These are phyloP conservation scores for Lacerta bilineata DNA, from an alignment of 2,797 vertebrate genomes.

Conservation along the genomic window DNA sequence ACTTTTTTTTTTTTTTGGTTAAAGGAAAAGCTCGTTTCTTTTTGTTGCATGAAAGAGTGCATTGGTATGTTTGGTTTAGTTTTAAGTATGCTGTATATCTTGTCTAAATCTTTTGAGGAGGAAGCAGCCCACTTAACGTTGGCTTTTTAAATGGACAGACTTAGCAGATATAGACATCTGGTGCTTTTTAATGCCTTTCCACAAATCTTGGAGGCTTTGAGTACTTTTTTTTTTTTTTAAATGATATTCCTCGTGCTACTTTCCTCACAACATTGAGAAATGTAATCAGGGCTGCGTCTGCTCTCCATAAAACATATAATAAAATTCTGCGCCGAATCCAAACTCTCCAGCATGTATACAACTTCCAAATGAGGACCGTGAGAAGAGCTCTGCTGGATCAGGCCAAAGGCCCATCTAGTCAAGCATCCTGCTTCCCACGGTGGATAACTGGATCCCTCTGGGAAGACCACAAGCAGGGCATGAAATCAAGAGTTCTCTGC, in stretches of 20 bases:
- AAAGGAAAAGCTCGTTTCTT: neutral
- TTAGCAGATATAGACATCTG: neutral
- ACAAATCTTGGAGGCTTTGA: neutral
- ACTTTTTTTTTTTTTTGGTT: neutral
- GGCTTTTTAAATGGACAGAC: neutral
- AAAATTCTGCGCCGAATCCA: neutral
- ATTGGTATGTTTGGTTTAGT: neutral
- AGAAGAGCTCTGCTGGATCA: neutral
- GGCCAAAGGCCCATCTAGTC: neutral
- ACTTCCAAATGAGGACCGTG: neutral
- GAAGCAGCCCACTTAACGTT: neutral
- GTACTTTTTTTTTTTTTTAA: neutral
- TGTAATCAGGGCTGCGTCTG: neutral
- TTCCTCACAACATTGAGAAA: neutral
- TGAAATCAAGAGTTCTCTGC: neutral
- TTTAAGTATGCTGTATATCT: neutral
- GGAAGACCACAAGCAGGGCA: neutral
- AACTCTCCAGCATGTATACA: neutral
- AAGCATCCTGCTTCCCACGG: neutral
- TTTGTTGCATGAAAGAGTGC: neutral
- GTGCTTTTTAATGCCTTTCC: neutral
- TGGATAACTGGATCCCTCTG: neutral
- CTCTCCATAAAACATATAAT: neutral
- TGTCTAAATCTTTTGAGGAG: neutral
- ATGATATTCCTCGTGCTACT: neutral